A percentile compares a stretch with the other conserved stretches of the same genome.
phyloP scores from a whole-genome alignment of 1,140 invertebrate species.

The Drosophila kepulauana region DNA sequence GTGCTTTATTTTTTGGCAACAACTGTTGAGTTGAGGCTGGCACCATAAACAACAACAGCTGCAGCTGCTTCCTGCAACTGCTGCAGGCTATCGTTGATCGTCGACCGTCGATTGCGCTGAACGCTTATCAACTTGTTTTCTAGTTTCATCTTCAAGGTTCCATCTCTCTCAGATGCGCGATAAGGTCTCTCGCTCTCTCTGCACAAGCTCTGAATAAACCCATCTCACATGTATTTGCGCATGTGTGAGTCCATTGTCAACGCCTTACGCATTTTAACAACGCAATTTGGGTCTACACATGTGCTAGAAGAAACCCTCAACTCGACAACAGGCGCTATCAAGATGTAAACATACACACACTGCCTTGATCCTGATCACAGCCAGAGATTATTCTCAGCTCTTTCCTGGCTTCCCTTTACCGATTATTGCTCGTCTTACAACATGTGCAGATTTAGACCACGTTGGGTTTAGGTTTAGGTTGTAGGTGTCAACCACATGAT shows the following conservation, averaged over 20 bases:
- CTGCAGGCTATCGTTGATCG: conserved; percentile 37
- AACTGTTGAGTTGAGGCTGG: conserved; percentile 31
- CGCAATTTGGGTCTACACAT: conserved; percentile 79
- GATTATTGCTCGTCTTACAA: conserved; percentile 43
- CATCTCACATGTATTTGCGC: conserved; percentile 9
- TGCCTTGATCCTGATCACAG: conserved; percentile 19
- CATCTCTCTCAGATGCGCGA: conserved; percentile 45
- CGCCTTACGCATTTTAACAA: conserved; percentile 78
- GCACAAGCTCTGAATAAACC: not conserved
- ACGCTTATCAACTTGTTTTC: conserved; percentile 60
- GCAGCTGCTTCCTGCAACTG: conserved; percentile 53
- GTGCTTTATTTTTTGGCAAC: conserved; percentile 23
- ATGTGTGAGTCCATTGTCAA: conserved; percentile 66
- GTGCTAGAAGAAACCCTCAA: conserved; percentile 52
- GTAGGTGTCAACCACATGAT: conserved; percentile 77
- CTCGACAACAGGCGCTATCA: conserved; percentile 61
- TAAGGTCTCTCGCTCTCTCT: conserved; percentile 33
- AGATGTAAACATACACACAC: conserved; percentile 32
- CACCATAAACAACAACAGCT: conserved; percentile 34
- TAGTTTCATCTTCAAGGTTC: conserved; percentile 47
- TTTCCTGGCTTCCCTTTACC: conserved; percentile 31
- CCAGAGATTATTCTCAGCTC: conserved; percentile 36
- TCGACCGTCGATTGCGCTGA: conserved; percentile 24
- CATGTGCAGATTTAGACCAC: conserved; percentile 68
- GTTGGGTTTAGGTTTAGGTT: conserved; percentile 19